Conservation (phyloP, 1,140 invertebrate genomes). For the Zaprionus ornatus region DNA sequence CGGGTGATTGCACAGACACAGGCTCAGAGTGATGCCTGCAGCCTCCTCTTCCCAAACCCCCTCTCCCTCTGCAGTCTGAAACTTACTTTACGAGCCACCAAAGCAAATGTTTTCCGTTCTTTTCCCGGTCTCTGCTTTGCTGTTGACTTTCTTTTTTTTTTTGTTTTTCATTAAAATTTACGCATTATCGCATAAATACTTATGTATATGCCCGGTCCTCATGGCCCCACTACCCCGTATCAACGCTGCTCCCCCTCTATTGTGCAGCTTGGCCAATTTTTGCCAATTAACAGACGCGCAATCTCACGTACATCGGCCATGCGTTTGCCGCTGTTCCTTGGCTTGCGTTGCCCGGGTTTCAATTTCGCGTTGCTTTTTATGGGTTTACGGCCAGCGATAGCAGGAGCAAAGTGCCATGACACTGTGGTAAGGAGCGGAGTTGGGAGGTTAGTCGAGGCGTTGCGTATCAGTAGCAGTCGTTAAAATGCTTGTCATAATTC, state of each 20-base stretch:
- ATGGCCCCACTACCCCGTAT: neutral
- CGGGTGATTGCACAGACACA: slow-evolving; percentile 66
- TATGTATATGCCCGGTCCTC: slow-evolving; percentile 34
- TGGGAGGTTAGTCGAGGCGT: slow-evolving; percentile 16
- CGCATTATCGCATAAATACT: slow-evolving; percentile 78
- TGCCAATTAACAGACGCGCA: slow-evolving; percentile 75
- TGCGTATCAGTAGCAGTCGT: slow-evolving; percentile 64
- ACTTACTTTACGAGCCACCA: slow-evolving; percentile 63
- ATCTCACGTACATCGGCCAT: slow-evolving; percentile 82
- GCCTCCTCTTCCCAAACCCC: neutral
- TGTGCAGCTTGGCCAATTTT: slow-evolving; percentile 68
- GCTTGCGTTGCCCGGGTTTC: slow-evolving; percentile 48
- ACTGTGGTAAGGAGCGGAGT: neutral
- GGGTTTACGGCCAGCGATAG: slow-evolving; percentile 52
- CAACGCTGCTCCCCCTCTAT: slow-evolving; percentile 5
- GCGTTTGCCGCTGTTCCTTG: slow-evolving; percentile 54
- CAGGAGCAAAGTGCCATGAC: slow-evolving; percentile 46
- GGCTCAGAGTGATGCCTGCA: neutral
- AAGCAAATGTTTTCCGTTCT: slow-evolving; percentile 48
- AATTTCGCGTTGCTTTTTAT: slow-evolving; percentile 74
- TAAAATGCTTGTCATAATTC: slow-evolving; percentile 81
- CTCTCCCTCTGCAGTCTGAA: slow-evolving; percentile 4
- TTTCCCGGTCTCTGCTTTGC: neutral
- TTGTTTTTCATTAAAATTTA: slow-evolving; percentile 78
- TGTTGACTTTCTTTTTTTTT: slow-evolving; percentile 25